Percentiles rank a stretch among this genome's conserved stretches.
These are phyloP conservation scores for Aproaerema taeniolella DNA, from an alignment of 2,888 invertebrate species.

Conservation along the genomic window DNA sequence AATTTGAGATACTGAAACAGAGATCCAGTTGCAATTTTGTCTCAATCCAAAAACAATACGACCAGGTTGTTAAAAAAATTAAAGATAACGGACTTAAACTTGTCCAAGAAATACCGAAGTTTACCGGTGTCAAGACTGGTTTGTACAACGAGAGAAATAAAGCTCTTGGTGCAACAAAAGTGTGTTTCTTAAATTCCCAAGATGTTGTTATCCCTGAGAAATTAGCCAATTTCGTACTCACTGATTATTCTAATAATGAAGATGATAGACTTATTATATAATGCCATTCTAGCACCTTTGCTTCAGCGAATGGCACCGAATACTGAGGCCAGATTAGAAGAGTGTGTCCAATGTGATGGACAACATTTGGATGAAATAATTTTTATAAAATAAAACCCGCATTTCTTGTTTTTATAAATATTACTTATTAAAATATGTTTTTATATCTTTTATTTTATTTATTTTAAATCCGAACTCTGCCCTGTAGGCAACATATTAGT, in stretches of 20 bases:
- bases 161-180: background rate
- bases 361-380: too few species aligned
- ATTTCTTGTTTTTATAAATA: too few species aligned
- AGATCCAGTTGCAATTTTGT: background rate
- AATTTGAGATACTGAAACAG: background rate
- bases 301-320: too few species aligned
- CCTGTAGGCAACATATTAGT: too few species aligned
- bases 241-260: background rate
- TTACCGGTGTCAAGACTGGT: background rate
- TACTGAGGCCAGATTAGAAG: too few species aligned
- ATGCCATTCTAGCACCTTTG: background rate
- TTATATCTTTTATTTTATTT: too few species aligned
- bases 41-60: background rate
- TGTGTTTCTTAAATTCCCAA: background rate
- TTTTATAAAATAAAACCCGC: too few species aligned
- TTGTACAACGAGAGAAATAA: background rate
- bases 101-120: background rate
- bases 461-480: too few species aligned
- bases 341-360: too few species aligned
- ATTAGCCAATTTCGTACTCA: background rate
- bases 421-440: too few species aligned
- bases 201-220: background rate
- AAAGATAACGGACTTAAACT: background rate
- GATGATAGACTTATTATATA: background rate
- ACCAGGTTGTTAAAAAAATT: background rate